Conservation (phyloP, 2,797 vertebrate genomes). For the Syngnathus acus region DNA sequence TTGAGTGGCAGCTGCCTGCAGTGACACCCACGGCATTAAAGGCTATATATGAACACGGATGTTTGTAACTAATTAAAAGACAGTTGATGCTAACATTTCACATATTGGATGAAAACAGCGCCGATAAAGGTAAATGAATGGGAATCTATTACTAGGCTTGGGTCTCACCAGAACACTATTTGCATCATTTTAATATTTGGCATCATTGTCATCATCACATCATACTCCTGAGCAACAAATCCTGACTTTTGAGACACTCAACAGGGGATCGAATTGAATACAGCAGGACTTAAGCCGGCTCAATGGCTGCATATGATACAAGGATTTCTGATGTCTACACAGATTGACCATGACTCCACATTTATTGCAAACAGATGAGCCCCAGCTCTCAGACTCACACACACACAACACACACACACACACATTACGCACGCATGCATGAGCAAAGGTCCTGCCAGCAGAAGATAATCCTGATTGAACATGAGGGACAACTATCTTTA, state of each 20-base stretch:
- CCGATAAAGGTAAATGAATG: conserved; percentile 1
- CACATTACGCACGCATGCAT: neutral
- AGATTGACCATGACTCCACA: too few relatives aligned
- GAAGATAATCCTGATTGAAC: neutral
- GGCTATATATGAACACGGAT: neutral
- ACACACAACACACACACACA: neutral
- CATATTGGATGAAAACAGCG: neutral
- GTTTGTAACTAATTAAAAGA: conserved; percentile 1
- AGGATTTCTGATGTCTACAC: neutral
- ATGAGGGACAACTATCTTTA: neutral
- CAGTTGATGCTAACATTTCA: neutral
- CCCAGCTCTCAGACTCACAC: neutral
- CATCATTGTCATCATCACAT: conserved; percentile 7
- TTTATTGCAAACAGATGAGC: neutral
- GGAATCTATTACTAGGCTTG: conserved; percentile 28
- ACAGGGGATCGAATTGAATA: neutral
- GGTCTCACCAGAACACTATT: conserved; percentile 29
- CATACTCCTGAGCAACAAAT: conserved; percentile 25
- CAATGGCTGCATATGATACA: neutral
- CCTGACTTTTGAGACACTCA: conserved; percentile 9
- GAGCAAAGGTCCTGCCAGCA: neutral
- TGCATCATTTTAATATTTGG: neutral
- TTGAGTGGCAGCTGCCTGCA: neutral
- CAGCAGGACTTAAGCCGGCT: neutral
- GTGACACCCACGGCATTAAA: too few relatives aligned